A percentile compares a stretch with the other conserved stretches of the same genome.
phyloP scores from a whole-genome alignment of 2,888 invertebrate species.

The Neria commutata region DNA sequence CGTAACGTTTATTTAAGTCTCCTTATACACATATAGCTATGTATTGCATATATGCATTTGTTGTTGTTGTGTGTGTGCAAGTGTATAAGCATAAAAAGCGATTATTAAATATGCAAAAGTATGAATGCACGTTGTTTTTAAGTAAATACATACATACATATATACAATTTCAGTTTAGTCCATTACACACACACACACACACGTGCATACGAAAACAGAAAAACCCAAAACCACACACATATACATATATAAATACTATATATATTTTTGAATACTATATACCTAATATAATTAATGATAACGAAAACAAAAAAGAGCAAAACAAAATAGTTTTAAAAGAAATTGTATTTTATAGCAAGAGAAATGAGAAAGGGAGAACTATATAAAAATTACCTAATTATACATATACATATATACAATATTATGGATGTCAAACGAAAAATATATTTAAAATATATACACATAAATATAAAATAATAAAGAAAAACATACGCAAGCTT shows the following conservation, averaged over 20 bases:
- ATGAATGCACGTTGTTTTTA: too few relatives aligned
- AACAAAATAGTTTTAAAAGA: conserved; percentile 41
- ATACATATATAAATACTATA: conserved; percentile 17
- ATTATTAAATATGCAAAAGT: too few relatives aligned
- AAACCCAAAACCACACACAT: conserved; percentile 17
- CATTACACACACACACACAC: conserved; percentile 16
- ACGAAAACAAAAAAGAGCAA: neutral
- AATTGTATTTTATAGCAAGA: conserved; percentile 20
- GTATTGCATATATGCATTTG: too few relatives aligned
- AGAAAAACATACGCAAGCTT: too few relatives aligned
- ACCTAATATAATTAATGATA: conserved; percentile 9
- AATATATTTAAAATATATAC: conserved; percentile 36
- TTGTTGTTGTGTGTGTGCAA: too few relatives aligned
- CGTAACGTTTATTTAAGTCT: too few relatives aligned
- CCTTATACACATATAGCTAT: too few relatives aligned
- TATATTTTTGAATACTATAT: conserved; percentile 30
- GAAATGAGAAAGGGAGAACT: conserved; percentile 18
- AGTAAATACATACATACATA: too few relatives aligned
- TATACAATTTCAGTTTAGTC: neutral
- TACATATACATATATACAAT: conserved; percentile 30
- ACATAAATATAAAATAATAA: conserved; percentile 7
- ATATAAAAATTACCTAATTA: conserved; percentile 25
- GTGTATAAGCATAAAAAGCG: too few relatives aligned
- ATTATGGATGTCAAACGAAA: conserved; percentile 52
- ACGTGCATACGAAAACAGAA: conserved; percentile 19